Evolutionary conservation across 37 sponge, comb jelly and placozoan species (phyloP).

Genomic region (Cliona cf. orientalis): DNA sequence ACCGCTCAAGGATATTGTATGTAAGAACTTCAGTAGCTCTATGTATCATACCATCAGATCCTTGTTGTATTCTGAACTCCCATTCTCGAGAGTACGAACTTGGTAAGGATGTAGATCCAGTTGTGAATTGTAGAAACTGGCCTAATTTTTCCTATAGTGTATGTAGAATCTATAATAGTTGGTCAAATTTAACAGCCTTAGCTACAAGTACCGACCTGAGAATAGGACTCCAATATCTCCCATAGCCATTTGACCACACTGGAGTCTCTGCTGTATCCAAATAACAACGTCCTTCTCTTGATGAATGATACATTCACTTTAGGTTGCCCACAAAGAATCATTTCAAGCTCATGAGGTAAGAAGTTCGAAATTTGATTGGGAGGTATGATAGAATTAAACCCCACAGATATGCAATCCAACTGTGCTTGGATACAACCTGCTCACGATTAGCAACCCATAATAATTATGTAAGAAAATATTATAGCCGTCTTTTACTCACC

Average conservation of each 20-base stretch:
- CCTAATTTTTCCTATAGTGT: slow-evolving; percentile 34
- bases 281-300: slow-evolving; percentile 21
- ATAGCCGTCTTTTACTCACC: slow-evolving; percentile 23
- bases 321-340: slow-evolving; percentile 51
- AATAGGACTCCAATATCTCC: slow-evolving; percentile 38
- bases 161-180: too few species aligned
- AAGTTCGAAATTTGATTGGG: slow-evolving; percentile 10
- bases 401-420: slow-evolving; percentile 33
- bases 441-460: background rate
- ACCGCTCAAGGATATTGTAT: background rate
- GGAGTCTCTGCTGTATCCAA: slow-evolving; percentile 23
- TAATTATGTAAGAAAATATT: background rate
- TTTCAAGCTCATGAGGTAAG: slow-evolving; percentile 54
- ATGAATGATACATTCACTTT: slow-evolving; percentile 22
- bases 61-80: slow-evolving; percentile 19
- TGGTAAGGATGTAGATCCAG: slow-evolving; percentile 55
- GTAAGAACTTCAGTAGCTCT: background rate
- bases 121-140: slow-evolving; percentile 55
- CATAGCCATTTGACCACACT: slow-evolving; percentile 55
- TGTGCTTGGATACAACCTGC: slow-evolving; percentile 63
- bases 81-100: slow-evolving; percentile 28
- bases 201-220: slow-evolving; percentile 28
- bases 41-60: slow-evolving; percentile 1
- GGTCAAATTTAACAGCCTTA: background rate
- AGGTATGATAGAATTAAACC: slow-evolving; percentile 42